Base-by-base conservation (phyloP, 2,797 vertebrate species). In the Yasuhikotakia modesta region DNA sequence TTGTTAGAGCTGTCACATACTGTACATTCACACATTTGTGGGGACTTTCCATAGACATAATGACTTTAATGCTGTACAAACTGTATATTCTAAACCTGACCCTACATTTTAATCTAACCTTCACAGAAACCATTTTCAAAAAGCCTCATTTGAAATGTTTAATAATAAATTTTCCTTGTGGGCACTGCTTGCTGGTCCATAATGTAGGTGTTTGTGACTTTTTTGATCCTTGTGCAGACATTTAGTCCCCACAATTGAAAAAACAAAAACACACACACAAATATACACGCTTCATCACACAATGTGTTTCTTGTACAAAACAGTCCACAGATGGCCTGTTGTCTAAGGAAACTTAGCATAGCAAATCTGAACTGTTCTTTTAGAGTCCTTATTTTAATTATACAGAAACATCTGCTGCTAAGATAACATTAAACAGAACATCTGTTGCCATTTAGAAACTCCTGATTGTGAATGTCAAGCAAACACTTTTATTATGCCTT, bases 281-380 rank as follows among this genome's bases (percentile, higher is more conserved):
- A n/a, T n/a, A n/a, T n/a, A n/a, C 63, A 73, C 77, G 80, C 52
- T 60, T 65, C 79, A 61, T 48, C 66, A 66, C n/a, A 13, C 8
- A 80, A 14, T 43, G 46, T 35, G 14, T 58, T 58, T 39, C 61
- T 52, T 71, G 73, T 45, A 74, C 27, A 27, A 79, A 74, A 74
- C 21, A 2, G 76, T 73, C 66, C 45, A 65, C 66, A 39, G 82
- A 81, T 79, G 68, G 72, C 76, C 32, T 5, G 22, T n/a, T 71
- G 64, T 79, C 77, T 81, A 73, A 64, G 55, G 72, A 70, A 82
- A 68, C 24, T 52, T 53, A 48, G 16, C 39, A 39, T 76, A 52
- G 63, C 64, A 81, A 27, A 70, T 58, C 78, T 57, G 5, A 57
- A 24, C 4, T 22, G 3, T 24, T 3, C 53, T 7, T 55, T 55